Percentiles rank a stretch among this genome's conserved stretches.
Conservation (phyloP, 2,113 vertebrate species). For the Plectropomus leopardus region DNA sequence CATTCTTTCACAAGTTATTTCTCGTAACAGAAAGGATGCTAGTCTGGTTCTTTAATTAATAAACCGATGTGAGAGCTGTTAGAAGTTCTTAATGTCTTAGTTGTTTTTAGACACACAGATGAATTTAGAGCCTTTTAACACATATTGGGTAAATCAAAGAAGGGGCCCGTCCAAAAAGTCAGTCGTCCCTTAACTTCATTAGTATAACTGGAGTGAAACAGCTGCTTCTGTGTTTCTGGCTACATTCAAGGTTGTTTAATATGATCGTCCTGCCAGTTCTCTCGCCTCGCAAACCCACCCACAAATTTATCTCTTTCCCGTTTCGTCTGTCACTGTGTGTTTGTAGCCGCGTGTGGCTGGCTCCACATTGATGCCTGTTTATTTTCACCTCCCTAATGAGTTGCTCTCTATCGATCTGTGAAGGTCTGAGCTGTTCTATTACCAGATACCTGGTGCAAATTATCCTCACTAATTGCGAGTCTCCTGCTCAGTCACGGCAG, state of each 20-base stretch:
- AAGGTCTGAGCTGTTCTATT: conserved; percentile 66
- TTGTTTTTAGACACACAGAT: neutral
- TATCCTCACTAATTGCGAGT: conserved; percentile 53
- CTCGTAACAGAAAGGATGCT: too few species aligned
- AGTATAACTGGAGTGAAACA: conserved; percentile 4
- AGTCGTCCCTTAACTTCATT: neutral
- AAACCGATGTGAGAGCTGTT: too few species aligned
- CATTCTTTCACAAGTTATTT: too few species aligned
- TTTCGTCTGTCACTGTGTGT: conserved; percentile 28
- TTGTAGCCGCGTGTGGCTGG: neutral
- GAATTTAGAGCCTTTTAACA: conserved; percentile 7
- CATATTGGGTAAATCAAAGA: neutral
- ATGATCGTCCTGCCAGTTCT: conserved; percentile 18
- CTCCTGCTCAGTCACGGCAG: conserved; percentile 40
- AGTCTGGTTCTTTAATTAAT: neutral
- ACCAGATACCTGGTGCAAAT: conserved; percentile 63
- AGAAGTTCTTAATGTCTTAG: neutral
- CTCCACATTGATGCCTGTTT: conserved; percentile 49
- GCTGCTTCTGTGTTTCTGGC: conserved; percentile 20
- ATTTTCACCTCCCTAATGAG: conserved; percentile 67
- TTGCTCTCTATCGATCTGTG: conserved; percentile 72
- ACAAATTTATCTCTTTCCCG: conserved; percentile 41
- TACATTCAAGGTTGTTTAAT: conserved; percentile 37
- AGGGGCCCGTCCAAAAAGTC: neutral
- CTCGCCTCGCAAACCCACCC: conserved; percentile 13